These are phyloP conservation scores for Priocnemis perturbator DNA, from an alignment of 2,888 invertebrate genomes.

Conservation along the genomic window DNA sequence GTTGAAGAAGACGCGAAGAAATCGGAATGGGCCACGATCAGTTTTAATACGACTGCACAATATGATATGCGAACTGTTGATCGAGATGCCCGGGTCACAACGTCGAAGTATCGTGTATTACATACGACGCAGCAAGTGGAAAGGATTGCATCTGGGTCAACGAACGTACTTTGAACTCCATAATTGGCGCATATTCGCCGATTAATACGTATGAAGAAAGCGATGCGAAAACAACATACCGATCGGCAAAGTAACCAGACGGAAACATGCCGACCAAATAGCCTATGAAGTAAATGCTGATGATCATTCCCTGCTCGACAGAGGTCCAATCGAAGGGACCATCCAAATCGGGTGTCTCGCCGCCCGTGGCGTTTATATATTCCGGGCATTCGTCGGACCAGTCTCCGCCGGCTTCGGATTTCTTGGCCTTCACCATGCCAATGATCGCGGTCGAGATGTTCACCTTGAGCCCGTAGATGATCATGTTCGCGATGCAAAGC, in stretches of 20 bases:
- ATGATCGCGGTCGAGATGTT: conserved; percentile 69
- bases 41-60: too few relatives aligned
- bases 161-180: too few relatives aligned
- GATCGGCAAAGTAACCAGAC: conserved; percentile 69
- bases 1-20: too few relatives aligned
- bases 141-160: too few relatives aligned
- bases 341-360: conserved; percentile 49
- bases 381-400: conserved; percentile 57
- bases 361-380: conserved; percentile 26
- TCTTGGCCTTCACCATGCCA: conserved; percentile 66
- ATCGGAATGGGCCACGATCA: too few relatives aligned
- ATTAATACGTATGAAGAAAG: background rate
- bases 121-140: too few relatives aligned
- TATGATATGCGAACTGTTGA: too few relatives aligned
- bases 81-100: too few relatives aligned
- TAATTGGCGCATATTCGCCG: too few relatives aligned
- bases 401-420: background rate
- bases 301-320: conserved; percentile 65
- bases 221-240: conserved; percentile 54
- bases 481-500: conserved; percentile 73
- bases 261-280: conserved; percentile 72
- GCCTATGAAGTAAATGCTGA: conserved; percentile 71
- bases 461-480: conserved; percentile 70
- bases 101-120: too few relatives aligned
- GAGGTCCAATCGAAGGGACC: conserved; percentile 69